A percentile compares a stretch with the other conserved stretches of the same genome.
Evolutionary conservation across 1,140 invertebrate species (phyloP).

Genomic region (Drosophila persimilis): DNA sequence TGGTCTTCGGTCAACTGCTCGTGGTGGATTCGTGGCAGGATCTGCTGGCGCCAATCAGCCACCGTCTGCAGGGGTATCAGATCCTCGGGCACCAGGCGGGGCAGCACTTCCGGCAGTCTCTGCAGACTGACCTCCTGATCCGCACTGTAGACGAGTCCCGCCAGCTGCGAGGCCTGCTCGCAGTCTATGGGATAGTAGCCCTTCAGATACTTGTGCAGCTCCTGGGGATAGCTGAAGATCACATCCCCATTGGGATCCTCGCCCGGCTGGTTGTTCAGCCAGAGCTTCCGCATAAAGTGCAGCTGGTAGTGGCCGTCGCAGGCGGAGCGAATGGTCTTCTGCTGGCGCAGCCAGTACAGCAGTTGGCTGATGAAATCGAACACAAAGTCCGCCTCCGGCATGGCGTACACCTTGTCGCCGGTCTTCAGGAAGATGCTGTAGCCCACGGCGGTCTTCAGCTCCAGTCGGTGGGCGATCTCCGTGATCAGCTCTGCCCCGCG

Average conservation of each 20-base stretch:
- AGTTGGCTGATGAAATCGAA: slow-evolving; percentile 97
- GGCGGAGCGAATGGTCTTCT: slow-evolving; percentile 88
- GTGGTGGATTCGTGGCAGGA: slow-evolving; percentile 85
- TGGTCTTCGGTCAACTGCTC: slow-evolving; percentile 86
- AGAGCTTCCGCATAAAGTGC: slow-evolving; percentile 98
- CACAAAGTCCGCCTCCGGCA: slow-evolving; percentile 96
- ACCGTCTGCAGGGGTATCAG: slow-evolving; percentile 88
- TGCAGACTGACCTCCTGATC: slow-evolving; percentile 86
- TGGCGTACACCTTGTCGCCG: slow-evolving; percentile 93
- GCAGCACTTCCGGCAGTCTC: slow-evolving; percentile 87
- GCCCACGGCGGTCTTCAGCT: slow-evolving; percentile 90
- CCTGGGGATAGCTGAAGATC: slow-evolving; percentile 98
- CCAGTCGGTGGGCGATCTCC: slow-evolving; percentile 90
- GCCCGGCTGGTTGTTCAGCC: slow-evolving; percentile 94
- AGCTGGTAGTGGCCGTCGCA: slow-evolving; percentile 90
- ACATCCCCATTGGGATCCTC: slow-evolving; percentile 94
- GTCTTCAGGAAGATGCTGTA: slow-evolving; percentile 97
- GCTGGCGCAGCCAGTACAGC: slow-evolving; percentile 93
- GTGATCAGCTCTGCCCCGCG: slow-evolving; percentile 93
- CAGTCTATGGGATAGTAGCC: slow-evolving; percentile 93
- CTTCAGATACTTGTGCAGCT: slow-evolving; percentile 95
- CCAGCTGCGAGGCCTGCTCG: slow-evolving; percentile 91
- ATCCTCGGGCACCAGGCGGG: slow-evolving; percentile 92
- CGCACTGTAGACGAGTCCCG: slow-evolving; percentile 89
- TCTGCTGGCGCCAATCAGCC: slow-evolving; percentile 93